A percentile compares a stretch with the other conserved stretches of the same genome.
These are phyloP conservation scores for Melolontha melolontha DNA, from an alignment of 2,888 invertebrate species.

Conservation along the genomic window DNA sequence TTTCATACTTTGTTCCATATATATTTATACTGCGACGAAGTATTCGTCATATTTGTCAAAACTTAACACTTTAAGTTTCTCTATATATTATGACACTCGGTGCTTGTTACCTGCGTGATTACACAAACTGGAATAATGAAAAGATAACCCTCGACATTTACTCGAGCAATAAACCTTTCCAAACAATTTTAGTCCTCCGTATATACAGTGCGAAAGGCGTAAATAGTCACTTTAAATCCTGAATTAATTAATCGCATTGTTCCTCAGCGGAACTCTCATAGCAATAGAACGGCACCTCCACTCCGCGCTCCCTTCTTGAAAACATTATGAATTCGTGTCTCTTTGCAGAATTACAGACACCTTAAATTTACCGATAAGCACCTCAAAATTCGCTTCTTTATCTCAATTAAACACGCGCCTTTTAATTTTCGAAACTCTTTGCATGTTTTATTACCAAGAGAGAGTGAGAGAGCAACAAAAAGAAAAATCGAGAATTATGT, in stretches of 20 bases:
- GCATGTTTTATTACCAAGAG: background rate
- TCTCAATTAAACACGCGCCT: background rate
- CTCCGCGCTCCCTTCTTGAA: background rate
- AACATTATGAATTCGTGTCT: too few species aligned
- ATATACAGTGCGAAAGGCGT: constrained; percentile 7
- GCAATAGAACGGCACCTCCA: background rate
- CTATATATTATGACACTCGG: too few species aligned
- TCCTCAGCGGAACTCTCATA: background rate
- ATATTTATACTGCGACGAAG: too few species aligned
- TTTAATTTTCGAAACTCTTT: background rate
- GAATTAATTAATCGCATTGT: constrained; percentile 19
- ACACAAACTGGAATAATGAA: constrained; percentile 1
- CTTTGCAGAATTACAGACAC: too few species aligned
- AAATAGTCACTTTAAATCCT: constrained; percentile 21
- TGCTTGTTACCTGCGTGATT: background rate
- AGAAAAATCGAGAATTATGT: too few species aligned
- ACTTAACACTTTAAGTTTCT: too few species aligned
- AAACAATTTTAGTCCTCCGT: background rate
- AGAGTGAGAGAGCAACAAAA: too few species aligned
- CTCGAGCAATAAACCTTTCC: constrained; percentile 17
- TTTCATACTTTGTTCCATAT: too few species aligned
- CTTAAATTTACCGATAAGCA: too few species aligned
- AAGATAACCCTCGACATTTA: constrained; percentile 16
- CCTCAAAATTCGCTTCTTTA: too few species aligned
- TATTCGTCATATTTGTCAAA: too few species aligned